A percentile compares a stretch with the other conserved stretches of the same genome.
Conservation (phyloP, 2,888 invertebrate species). For the Drosophila borborema region DNA sequence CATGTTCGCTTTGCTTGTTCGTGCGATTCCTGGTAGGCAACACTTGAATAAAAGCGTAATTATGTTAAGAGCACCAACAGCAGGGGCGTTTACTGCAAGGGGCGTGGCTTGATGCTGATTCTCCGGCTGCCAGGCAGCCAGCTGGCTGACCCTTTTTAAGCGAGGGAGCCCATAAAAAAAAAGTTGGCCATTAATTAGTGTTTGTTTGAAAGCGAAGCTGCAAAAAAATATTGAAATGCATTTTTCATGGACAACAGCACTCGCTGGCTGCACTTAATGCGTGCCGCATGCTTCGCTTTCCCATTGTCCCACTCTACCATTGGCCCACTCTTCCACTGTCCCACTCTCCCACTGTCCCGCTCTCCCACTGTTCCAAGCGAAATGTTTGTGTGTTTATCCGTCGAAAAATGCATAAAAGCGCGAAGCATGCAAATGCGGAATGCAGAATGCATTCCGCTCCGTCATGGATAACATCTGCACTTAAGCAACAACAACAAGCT, state of each 20-base stretch:
- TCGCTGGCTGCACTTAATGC: slow-evolving; percentile 34
- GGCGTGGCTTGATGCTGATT: slow-evolving; percentile 15
- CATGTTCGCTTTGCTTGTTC: slow-evolving; percentile 10
- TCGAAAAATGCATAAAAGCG: slow-evolving; percentile 68
- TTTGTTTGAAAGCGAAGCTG: slow-evolving; percentile 45
- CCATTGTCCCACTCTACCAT: background rate
- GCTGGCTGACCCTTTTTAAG: slow-evolving; percentile 13
- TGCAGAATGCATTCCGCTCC: slow-evolving; percentile 19
- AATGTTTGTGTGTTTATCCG: slow-evolving; percentile 50
- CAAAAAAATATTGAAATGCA: slow-evolving; percentile 71
- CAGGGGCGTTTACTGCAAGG: background rate
- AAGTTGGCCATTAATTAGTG: slow-evolving; percentile 67
- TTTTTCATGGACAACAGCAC: slow-evolving; percentile 59
- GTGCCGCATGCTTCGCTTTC: slow-evolving; percentile 6
- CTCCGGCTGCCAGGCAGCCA: slow-evolving; percentile 33
- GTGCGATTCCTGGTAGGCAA: slow-evolving; percentile 30
- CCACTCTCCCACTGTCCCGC: background rate
- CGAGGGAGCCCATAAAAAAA: slow-evolving; percentile 13
- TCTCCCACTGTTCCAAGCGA: background rate
- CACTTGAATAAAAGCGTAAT: slow-evolving; percentile 61
- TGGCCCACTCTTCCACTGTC: background rate
- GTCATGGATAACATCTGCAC: slow-evolving; percentile 46
- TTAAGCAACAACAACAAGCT: slow-evolving; percentile 55
- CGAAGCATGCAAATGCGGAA: slow-evolving; percentile 61
- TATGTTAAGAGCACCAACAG: slow-evolving; percentile 37